Base-by-base conservation (phyloP, 2,888 invertebrate species). In the Ophion ventricosus region DNA sequence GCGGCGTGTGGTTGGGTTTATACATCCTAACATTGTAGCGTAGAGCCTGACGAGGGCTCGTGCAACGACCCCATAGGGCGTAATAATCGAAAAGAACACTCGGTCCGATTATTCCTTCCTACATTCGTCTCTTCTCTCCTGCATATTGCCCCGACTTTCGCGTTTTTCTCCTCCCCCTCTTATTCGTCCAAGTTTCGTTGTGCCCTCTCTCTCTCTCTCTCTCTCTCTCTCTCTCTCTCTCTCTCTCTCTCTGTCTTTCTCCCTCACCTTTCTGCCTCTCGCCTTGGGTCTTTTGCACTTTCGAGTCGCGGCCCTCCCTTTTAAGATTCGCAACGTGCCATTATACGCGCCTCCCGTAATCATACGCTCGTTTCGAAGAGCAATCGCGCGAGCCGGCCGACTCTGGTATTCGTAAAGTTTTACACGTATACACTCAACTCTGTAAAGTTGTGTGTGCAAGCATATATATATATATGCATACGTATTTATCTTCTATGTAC, bases 331-430 rank as follows among this genome's bases (percentile, higher is more conserved):
- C 85, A 86, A 83, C 87, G 86, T 88, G 84, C 87, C 86, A 90
- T 90, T 89, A 90, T 83, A 80, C 87, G 87, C 88, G 87, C 87
- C 78, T 73, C 73, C 88, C 88, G 87, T 90, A 90, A 90, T 90
- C 90, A 89, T 89, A 87, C 90, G 90, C 90, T 90, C 90, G 89
- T 90, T 90, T 89, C 87, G 87, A 85, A 83, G 82, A 77, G 85
- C 85, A 78, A 79, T 67, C 79, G 81, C 64, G 81, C 64, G 83
- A 76, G 80, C 84, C 77, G 87, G 67, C 82, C 77, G 82, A 75
- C 77, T 73, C 78, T 80, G 73, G 63, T 81, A 80, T 66, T 79
- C 64, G 63, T 78, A 56, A 25, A 40, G 26, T 43, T 40, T 43
- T 57, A 14, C 56, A 66, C 35, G 66, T 59, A 61, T 43, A 26